These are phyloP conservation scores for Glaucidium brasilianum DNA, from an alignment of 2,113 vertebrate genomes.

Conservation along the genomic window DNA sequence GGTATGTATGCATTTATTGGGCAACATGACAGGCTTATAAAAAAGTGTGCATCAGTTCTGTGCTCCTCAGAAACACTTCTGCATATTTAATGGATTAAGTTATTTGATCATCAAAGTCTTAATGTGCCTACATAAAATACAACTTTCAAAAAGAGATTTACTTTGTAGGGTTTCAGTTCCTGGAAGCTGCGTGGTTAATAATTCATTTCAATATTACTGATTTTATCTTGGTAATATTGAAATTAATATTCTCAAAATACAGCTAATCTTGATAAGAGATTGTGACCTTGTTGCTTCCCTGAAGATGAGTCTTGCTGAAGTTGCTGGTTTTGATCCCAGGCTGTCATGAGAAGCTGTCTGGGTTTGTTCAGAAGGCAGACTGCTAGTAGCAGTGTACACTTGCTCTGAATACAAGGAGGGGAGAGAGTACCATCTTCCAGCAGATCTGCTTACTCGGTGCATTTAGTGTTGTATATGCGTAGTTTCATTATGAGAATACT, in stretches of 20 bases:
- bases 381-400: neutral
- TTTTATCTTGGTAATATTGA: constrained; percentile 29
- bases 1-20: neutral
- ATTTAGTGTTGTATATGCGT: neutral
- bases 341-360: neutral
- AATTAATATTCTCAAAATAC: constrained; percentile 24
- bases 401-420: neutral
- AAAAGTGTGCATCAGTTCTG: neutral
- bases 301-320: neutral
- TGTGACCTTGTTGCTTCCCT: neutral
- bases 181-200: neutral
- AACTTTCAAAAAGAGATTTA: constrained; percentile 15
- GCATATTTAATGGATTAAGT: neutral
- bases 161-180: neutral
- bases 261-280: constrained; percentile 14
- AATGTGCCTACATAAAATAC: neutral
- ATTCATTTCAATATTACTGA: constrained; percentile 15
- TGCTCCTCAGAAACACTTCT: neutral
- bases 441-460: neutral
- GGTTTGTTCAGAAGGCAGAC: neutral
- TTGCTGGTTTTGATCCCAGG: constrained; percentile 2
- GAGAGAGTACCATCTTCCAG: neutral
- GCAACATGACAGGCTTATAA: neutral
- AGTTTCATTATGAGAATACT: neutral
- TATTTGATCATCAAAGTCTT: neutral